These are phyloP conservation scores for Danaus plexippus DNA, from an alignment of 1,140 invertebrate genomes.

Conservation along the genomic window DNA sequence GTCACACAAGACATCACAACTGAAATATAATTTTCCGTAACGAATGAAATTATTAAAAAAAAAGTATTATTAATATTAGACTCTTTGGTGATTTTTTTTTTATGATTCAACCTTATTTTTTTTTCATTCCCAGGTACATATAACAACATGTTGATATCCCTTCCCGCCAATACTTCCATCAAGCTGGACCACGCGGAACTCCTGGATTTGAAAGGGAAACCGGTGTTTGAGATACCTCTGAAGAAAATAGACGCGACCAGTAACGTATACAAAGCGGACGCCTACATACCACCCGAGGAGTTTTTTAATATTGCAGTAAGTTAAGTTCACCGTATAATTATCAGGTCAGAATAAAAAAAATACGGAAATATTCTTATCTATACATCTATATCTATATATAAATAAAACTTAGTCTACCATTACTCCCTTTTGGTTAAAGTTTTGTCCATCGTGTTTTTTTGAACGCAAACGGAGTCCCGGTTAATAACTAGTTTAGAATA, in stretches of 20 bases:
- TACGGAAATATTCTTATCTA: too few relatives aligned
- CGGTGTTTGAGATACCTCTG: slow-evolving; percentile 58
- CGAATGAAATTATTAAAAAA: too few relatives aligned
- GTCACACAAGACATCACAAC: neutral
- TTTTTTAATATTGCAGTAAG: slow-evolving; percentile 66
- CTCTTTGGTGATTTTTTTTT: neutral
- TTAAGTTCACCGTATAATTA: neutral
- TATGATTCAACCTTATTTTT: neutral
- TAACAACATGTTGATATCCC: slow-evolving; percentile 53
- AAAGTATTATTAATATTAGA: too few relatives aligned
- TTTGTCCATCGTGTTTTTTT: too few relatives aligned
- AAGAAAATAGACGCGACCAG: slow-evolving; percentile 23
- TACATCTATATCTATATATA: too few relatives aligned
- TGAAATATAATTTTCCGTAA: too few relatives aligned
- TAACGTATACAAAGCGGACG: slow-evolving; percentile 41
- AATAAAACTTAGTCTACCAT: too few relatives aligned
- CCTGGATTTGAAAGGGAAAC: slow-evolving; percentile 37
- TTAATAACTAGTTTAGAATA: too few relatives aligned
- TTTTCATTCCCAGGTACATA: slow-evolving; percentile 38
- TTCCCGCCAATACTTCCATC: slow-evolving; percentile 30
- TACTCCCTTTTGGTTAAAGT: too few relatives aligned
- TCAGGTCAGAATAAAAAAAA: too few relatives aligned
- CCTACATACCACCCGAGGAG: slow-evolving; percentile 59
- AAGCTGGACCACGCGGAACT: slow-evolving; percentile 46
- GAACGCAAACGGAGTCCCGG: too few relatives aligned